A percentile compares a stretch with the other conserved stretches of the same genome.
Conservation (phyloP, 1,140 invertebrate species). For the Drosophila kohkoa region DNA sequence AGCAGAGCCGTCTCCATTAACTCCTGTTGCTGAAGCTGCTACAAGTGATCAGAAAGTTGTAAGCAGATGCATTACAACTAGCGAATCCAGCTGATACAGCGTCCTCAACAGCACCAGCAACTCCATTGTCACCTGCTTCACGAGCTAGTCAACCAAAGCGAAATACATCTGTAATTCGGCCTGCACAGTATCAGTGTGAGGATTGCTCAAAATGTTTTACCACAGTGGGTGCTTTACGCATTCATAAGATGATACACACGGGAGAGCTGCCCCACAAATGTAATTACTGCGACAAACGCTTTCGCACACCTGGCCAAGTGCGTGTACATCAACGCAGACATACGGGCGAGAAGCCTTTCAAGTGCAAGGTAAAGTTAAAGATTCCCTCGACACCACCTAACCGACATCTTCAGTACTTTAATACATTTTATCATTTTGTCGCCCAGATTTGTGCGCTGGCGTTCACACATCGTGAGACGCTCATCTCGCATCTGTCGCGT, state of each 20-base stretch:
- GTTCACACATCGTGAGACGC: constrained; percentile 80
- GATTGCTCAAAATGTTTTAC: constrained; percentile 71
- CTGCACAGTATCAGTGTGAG: constrained; percentile 38
- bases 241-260: constrained; percentile 76
- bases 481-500: constrained; percentile 78
- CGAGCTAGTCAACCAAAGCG: neutral
- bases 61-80: neutral
- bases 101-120: neutral
- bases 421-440: neutral
- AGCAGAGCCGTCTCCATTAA: neutral
- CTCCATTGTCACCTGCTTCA: neutral
- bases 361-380: constrained; percentile 88
- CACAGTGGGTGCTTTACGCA: constrained; percentile 64
- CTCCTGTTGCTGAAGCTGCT: neutral
- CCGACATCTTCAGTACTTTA: neutral
- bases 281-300: constrained; percentile 75
- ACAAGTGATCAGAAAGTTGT: neutral
- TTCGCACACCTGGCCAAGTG: constrained; percentile 77
- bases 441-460: constrained; percentile 68
- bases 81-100: too few species aligned
- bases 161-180: neutral
- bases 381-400: too few species aligned
- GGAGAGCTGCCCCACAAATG: constrained; percentile 77
- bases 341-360: constrained; percentile 93
- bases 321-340: constrained; percentile 93